Evolutionary conservation across 2,797 vertebrate genomes (phyloP).

Genomic region (Melanotaenia pygmaea): DNA sequence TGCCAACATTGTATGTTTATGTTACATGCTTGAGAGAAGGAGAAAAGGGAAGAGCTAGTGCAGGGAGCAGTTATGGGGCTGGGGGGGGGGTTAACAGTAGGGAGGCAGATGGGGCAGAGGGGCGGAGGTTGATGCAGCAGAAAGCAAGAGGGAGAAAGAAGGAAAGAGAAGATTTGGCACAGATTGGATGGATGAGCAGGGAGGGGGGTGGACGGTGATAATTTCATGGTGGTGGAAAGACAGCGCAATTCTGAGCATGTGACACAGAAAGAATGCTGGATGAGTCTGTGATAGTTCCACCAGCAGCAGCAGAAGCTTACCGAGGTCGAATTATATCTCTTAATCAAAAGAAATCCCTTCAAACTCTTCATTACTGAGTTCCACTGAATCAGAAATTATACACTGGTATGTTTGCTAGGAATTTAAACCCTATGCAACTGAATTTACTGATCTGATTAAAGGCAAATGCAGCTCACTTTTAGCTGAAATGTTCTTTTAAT

Average conservation of each 20-base stretch:
- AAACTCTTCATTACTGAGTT: slow-evolving; percentile 35
- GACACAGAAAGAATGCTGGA: slow-evolving; percentile 60
- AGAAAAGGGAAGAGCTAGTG: slow-evolving; percentile 47
- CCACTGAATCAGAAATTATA: slow-evolving; percentile 32
- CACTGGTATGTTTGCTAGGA: slow-evolving; percentile 12
- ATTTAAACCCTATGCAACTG: slow-evolving; percentile 6
- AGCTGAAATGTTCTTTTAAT: not conserved
- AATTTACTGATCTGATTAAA: slow-evolving; percentile 6
- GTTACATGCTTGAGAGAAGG: slow-evolving; percentile 52
- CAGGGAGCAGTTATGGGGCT: slow-evolving; percentile 76
- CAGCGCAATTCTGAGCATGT: slow-evolving; percentile 55
- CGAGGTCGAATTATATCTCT: slow-evolving; percentile 52
- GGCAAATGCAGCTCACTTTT: not conserved
- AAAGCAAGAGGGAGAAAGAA: slow-evolving; percentile 62
- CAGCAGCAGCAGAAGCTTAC: slow-evolving; percentile 29
- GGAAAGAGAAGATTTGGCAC: slow-evolving; percentile 65
- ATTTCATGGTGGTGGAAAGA: slow-evolving; percentile 51
- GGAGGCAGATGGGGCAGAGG: slow-evolving; percentile 82
- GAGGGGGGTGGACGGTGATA: slow-evolving; percentile 16
- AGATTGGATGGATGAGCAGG: slow-evolving; percentile 54
- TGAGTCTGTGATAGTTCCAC: slow-evolving; percentile 53
- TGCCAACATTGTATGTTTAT: slow-evolving; percentile 65
- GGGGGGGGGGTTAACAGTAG: slow-evolving; percentile 71
- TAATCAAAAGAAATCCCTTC: slow-evolving; percentile 54
- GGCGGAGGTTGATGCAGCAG: slow-evolving; percentile 83